Conservation (phyloP, 2,888 invertebrate species). For the Cordylochernes scorpioides region DNA sequence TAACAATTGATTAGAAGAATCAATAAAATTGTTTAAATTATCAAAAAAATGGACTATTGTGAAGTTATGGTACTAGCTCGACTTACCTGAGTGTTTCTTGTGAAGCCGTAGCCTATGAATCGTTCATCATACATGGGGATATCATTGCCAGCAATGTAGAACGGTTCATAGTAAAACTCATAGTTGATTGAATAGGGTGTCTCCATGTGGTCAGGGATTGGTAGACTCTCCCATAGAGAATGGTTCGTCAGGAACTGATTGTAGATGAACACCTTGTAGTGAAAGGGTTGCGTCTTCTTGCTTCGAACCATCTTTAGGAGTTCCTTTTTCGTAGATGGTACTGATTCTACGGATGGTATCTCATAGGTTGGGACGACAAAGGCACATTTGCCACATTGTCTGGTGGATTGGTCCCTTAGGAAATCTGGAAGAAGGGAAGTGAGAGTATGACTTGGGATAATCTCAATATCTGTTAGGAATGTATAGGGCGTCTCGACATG, state of each 20-base stretch:
- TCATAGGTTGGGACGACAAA: conserved; percentile 75
- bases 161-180: conserved; percentile 64
- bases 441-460: conserved; percentile 48
- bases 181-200: conserved; percentile 57
- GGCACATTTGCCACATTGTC: conserved; percentile 33
- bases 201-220: conserved; percentile 26
- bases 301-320: conserved; percentile 44
- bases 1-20: too few species aligned
- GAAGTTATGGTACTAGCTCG: background rate
- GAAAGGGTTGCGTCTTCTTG: conserved; percentile 59
- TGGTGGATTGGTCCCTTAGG: conserved; percentile 10
- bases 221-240: conserved; percentile 23
- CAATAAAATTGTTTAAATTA: too few species aligned
- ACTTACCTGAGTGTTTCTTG: conserved; percentile 60
- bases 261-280: conserved; percentile 67
- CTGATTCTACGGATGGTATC: conserved; percentile 42
- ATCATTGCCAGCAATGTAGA: conserved; percentile 55
- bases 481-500: conserved; percentile 45
- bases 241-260: conserved; percentile 78
- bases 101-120: conserved; percentile 71
- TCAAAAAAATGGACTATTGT: too few species aligned
- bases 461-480: conserved; percentile 62
- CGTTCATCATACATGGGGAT: conserved; percentile 62
- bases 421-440: conserved; percentile 41
- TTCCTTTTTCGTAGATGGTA: conserved; percentile 53